These are phyloP conservation scores for Sphinx pinastri DNA, from an alignment of 2,888 invertebrate genomes.

Conservation along the genomic window DNA sequence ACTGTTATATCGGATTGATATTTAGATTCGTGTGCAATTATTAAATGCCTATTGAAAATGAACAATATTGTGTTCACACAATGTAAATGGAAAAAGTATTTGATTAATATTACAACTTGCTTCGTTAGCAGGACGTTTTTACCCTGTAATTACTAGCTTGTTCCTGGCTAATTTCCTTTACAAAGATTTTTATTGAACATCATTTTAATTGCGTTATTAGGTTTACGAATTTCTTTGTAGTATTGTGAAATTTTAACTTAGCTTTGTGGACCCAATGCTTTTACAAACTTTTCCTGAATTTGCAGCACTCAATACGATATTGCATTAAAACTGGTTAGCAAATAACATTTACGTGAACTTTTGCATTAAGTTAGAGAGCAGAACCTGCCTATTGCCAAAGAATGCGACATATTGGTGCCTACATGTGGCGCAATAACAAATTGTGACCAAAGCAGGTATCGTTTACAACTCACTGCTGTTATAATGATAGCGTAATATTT, in stretches of 20 bases:
- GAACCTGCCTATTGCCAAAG: slow-evolving; percentile 22
- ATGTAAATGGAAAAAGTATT: background rate
- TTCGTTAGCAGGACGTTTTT: no score
- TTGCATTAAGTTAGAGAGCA: slow-evolving; percentile 9
- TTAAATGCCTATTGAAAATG: background rate
- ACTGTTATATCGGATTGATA: background rate
- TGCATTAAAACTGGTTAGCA: slow-evolving; percentile 6
- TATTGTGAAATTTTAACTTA: no score
- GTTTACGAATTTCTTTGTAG: no score
- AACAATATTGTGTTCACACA: background rate
- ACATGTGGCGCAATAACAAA: slow-evolving; percentile 6
- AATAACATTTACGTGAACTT: slow-evolving; percentile 19
- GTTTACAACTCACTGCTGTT: background rate
- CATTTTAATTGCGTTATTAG: no score
- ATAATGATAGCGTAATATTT: background rate
- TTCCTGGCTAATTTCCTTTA: no score
- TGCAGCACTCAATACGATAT: background rate
- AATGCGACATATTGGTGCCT: slow-evolving; percentile 22
- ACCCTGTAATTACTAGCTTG: no score
- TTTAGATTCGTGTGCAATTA: background rate
- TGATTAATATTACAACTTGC: background rate
- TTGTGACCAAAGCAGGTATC: background rate
- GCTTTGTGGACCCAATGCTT: background rate
- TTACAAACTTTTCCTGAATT: background rate
- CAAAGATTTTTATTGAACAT: no score